Evolutionary conservation across 2,113 vertebrate genomes (phyloP).

Genomic region (Bostrychus sinensis): DNA sequence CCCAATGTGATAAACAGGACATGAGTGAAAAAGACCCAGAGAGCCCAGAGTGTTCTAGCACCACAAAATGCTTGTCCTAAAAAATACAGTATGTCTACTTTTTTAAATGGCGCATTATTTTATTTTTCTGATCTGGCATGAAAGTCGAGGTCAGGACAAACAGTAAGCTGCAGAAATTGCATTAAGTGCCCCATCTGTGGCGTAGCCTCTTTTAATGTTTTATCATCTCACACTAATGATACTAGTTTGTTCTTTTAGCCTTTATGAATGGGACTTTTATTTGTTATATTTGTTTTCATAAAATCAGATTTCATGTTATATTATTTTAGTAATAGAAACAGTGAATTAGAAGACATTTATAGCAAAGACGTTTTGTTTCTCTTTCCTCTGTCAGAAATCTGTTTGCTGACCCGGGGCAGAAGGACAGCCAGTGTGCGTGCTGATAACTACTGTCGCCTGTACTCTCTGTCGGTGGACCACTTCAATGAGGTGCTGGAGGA

Average conservation of each 20-base stretch:
- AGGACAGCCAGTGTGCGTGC: slow-evolving; percentile 94
- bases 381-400: slow-evolving; percentile 85
- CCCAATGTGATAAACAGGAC: slow-evolving; percentile 31
- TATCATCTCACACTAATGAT: slow-evolving; percentile 46
- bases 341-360: too few relatives aligned
- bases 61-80: slow-evolving; percentile 58
- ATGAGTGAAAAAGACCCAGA: not conserved
- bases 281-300: not conserved
- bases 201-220: slow-evolving; percentile 53
- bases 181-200: slow-evolving; percentile 76
- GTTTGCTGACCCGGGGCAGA: slow-evolving; percentile 91
- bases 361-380: too few relatives aligned
- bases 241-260: slow-evolving; percentile 32
- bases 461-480: slow-evolving; percentile 95
- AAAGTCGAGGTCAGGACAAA: slow-evolving; percentile 72
- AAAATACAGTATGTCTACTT: slow-evolving; percentile 56
- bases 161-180: slow-evolving; percentile 76
- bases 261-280: slow-evolving; percentile 36
- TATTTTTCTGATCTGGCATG: slow-evolving; percentile 70
- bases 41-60: slow-evolving; percentile 12
- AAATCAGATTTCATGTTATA: not conserved
- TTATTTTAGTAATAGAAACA: too few relatives aligned
- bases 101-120: slow-evolving; percentile 65
- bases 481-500: slow-evolving; percentile 98
- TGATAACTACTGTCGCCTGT: slow-evolving; percentile 96